Percentiles rank a stretch among this genome's conserved stretches.
These are phyloP conservation scores for Oryctolagus cuniculus DNA, from an alignment of 2,113 vertebrate species.

Conservation along the genomic window mOryCun1.1 NC_091432.1:71826001-71826500, in stretches of 20 bases:
- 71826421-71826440: neutral
- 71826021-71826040: neutral
- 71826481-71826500: neutral
- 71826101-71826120: neutral
- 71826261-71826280: neutral
- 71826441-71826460: neutral
- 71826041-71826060: neutral
- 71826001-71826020: neutral
- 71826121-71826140: neutral
- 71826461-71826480: neutral
- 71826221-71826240: neutral
- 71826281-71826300: constrained; percentile 5
- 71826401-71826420: neutral
- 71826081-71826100: neutral
- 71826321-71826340: neutral
- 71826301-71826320: neutral
- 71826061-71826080: neutral
- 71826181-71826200: neutral
- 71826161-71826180: neutral
- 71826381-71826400: constrained; percentile 8
- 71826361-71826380: neutral
- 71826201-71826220: neutral
- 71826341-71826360: neutral
- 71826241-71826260: neutral
- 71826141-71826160: neutral